A percentile compares a stretch with the other conserved stretches of the same genome.
These are phyloP conservation scores for Tethya wilhelma DNA, from an alignment of 37 sponge, comb jelly and placozoan species.

Conservation along the genomic window DNA sequence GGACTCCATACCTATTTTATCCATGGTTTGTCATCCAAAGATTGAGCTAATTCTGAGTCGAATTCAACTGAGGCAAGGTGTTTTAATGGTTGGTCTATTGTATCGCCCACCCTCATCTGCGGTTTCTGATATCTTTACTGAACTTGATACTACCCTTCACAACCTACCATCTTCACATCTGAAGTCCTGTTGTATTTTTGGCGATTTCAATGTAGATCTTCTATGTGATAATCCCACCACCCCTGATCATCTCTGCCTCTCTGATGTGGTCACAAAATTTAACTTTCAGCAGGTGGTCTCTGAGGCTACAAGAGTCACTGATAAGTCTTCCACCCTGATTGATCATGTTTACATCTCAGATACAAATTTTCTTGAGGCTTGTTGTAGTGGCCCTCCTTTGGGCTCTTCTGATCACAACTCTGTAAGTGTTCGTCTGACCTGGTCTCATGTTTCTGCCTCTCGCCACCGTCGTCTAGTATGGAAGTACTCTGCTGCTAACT, in stretches of 20 bases:
- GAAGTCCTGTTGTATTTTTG: not conserved
- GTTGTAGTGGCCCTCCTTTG: not conserved
- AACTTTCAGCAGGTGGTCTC: constrained; percentile 4
- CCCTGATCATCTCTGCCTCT: not conserved
- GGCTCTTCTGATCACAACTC: not conserved
- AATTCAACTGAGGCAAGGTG: not conserved
- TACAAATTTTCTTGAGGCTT: not conserved
- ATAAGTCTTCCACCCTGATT: not conserved
- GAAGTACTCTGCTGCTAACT: too few species aligned
- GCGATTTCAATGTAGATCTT: constrained; percentile 8
- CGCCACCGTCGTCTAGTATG: too few species aligned
- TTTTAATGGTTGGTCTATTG: not conserved
- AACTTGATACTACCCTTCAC: not conserved
- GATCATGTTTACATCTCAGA: constrained; percentile 1
- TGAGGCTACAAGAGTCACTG: not conserved
- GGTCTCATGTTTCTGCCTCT: too few species aligned
- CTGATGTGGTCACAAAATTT: not conserved
- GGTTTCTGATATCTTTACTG: not conserved
- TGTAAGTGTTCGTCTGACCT: too few species aligned
- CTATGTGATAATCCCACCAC: not conserved
- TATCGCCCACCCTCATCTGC: not conserved
- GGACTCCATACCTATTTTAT: not conserved
- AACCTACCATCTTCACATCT: not conserved
- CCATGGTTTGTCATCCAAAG: not conserved
- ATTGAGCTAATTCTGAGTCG: not conserved